phyloP scores from a whole-genome alignment of 2,797 vertebrate species.

The Phoebastria nigripes region DNA sequence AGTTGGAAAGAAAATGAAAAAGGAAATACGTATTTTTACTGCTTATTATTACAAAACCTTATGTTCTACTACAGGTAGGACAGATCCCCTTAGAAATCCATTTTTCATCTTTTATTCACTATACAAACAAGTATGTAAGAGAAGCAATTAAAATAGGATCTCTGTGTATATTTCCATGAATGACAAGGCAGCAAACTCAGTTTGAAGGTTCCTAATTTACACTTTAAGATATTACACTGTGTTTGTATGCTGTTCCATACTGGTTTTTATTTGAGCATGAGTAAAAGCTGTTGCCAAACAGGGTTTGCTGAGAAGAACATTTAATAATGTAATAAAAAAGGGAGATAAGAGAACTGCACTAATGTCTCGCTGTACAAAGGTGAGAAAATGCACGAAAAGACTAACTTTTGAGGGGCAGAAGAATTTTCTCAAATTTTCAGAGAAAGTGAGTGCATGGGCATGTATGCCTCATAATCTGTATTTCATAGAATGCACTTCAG shows the following conservation, averaged over 20 bases:
- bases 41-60: background rate
- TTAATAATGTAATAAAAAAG: background rate
- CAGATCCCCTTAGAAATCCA: background rate
- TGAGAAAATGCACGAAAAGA: background rate
- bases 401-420: background rate
- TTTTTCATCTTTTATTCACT: background rate
- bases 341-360: background rate
- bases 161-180: background rate
- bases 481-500: background rate
- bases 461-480: accelerated
- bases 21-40: background rate
- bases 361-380: background rate
- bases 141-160: background rate
- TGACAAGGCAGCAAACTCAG: background rate
- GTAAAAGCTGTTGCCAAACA: background rate
- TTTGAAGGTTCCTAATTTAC: background rate
- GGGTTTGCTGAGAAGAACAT: background rate
- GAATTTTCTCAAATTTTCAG: background rate
- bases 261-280: background rate
- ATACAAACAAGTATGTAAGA: background rate
- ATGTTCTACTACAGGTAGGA: background rate
- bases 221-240: background rate
- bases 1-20: background rate
- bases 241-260: background rate
- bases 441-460: background rate